A percentile compares a stretch with the other conserved stretches of the same genome.
These are phyloP conservation scores for Hydrotaea diabolus DNA, from an alignment of 2,888 invertebrate genomes.

Conservation along the genomic window DNA sequence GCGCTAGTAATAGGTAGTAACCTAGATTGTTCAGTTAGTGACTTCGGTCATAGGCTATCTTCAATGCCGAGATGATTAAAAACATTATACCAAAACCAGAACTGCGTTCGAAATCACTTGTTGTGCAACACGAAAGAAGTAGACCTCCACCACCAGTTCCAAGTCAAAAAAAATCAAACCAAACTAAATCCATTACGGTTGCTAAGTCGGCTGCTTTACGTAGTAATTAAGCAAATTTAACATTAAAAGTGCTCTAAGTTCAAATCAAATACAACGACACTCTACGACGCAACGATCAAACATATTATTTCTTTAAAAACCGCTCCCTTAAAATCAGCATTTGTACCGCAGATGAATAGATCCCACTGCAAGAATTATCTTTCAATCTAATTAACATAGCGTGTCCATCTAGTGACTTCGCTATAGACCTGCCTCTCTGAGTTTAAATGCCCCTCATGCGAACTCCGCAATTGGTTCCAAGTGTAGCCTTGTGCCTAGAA, in stretches of 20 bases:
- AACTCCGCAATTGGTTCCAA: too few relatives aligned
- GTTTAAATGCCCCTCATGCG: too few relatives aligned
- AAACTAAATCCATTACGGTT: constrained; percentile 64
- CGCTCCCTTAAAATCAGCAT: constrained; percentile 46
- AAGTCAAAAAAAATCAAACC: constrained; percentile 70
- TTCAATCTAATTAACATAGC: too few relatives aligned
- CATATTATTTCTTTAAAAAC: constrained; percentile 34
- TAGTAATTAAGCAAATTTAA: constrained; percentile 70
- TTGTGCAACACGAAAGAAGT: constrained; percentile 43
- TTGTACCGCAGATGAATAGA: constrained; percentile 45
- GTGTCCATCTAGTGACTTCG: too few relatives aligned
- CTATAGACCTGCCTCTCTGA: too few relatives aligned
- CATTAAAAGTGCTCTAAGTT: constrained; percentile 69
- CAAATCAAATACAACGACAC: constrained; percentile 29
- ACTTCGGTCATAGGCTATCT: too few relatives aligned
- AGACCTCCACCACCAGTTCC: constrained; percentile 72
- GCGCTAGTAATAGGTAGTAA: too few relatives aligned
- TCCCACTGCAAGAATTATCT: too few relatives aligned
- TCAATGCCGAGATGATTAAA: constrained; percentile 79
- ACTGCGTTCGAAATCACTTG: constrained; percentile 68
- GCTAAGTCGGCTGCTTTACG: constrained; percentile 62
- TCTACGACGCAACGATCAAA: constrained; percentile 25
- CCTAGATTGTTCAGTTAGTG: too few relatives aligned
- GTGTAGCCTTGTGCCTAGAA: too few relatives aligned
- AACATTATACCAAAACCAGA: constrained; percentile 80